Evolutionary conservation across 2,797 vertebrate genomes (phyloP), one percentile per base, ranked within the genome.

Genomic region (Echeneis naucrates): DNA sequence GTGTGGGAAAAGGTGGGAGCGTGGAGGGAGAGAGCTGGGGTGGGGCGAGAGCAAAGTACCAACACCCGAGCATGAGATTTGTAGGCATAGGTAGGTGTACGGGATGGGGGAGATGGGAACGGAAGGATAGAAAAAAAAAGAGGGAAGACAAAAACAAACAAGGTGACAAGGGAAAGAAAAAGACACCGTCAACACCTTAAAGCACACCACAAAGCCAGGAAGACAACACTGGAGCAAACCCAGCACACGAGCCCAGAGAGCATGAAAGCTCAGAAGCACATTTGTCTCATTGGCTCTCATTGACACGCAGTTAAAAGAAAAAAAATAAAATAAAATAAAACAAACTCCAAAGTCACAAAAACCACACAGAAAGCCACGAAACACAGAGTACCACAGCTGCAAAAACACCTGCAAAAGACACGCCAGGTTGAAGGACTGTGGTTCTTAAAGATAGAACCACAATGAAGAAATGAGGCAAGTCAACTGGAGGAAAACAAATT

Each of bases 161-260:
- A 86, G 63, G 82, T 91, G 89, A 94, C 88, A 94, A 82, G 88
- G 92, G 92, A 91, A 93, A 92, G 86, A 95, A 89, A 94, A 92
- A 94, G 92, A 95, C 92, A 95, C 91, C 72, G 84, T 94, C 92
- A 94, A 94, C 92, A 94, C 92, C 88, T 92, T 87, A 85, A 89
- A 94, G 93, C 92, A 89, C 93, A 92, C 90, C 87, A 94, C 89
- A 84, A 83, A 92, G 92, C 81, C 88, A 91, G 90, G 88, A 90
- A 84, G 90, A 92, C 87, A 89, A 92, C 83, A 82, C 77, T 87
- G 84, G 76, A 89, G 83, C 84, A 75, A 90, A 87, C 81, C 84
- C 87, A 85, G 72, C 85, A 84, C 63, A 83, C 13, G 3, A 81
- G 75, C 77, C 78, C 81, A 75, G 64, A 87, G 60, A 88, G 80